Evolutionary conservation across 2,797 vertebrate species (phyloP).

Genomic region (Gambusia yucatana): DNA sequence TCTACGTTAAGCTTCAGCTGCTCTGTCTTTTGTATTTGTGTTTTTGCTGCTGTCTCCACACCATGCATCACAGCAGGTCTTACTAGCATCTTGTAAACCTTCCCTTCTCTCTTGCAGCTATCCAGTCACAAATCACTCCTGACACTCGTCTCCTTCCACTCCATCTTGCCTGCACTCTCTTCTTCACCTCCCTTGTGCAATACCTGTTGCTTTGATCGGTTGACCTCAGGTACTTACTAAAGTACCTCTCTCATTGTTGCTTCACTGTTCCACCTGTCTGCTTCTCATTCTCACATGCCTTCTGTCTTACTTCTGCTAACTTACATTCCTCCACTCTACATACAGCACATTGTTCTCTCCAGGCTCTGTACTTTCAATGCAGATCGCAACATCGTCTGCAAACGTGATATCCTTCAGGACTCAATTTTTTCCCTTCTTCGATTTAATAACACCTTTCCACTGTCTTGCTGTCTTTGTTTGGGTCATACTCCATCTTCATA

Average conservation of each 20-base stretch:
- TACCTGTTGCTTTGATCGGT: background rate
- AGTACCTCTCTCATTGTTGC: background rate
- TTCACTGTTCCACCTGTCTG: background rate
- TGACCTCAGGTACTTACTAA: background rate
- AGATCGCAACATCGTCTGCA: background rate
- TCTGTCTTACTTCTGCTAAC: background rate
- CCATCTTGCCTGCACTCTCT: background rate
- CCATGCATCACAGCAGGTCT: background rate
- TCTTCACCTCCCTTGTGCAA: background rate
- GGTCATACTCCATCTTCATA: background rate
- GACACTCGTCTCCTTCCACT: background rate
- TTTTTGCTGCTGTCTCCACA: background rate
- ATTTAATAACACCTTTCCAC: background rate
- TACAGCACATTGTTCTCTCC: background rate
- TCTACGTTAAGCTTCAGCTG: background rate
- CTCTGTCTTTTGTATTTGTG: conserved; percentile 1
- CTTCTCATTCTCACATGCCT: background rate
- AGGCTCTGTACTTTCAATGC: background rate
- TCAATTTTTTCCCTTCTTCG: background rate
- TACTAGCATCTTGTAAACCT: background rate
- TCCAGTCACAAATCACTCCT: background rate
- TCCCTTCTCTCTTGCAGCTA: background rate
- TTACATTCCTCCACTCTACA: background rate
- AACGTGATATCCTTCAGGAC: background rate
- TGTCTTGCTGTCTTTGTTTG: background rate